Percentiles rank a stretch among this genome's conserved stretches.
Conservation (phyloP, 2,113 vertebrate species). For the Gymnorhina tibicen region DNA sequence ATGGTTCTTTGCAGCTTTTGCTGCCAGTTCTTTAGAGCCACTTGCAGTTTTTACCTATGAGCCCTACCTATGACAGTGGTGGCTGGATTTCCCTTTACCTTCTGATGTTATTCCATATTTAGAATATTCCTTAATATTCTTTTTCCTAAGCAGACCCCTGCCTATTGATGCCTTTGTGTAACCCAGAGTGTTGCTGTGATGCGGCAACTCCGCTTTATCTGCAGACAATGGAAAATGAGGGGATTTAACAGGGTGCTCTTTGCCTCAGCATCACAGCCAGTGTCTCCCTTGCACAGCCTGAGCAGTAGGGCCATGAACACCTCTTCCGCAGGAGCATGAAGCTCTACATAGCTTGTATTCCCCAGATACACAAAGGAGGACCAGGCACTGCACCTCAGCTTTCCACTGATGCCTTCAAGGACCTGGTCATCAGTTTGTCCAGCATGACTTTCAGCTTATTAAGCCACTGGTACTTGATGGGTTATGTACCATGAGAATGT, state of each 20-base stretch:
- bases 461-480: background rate
- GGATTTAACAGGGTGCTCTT: background rate
- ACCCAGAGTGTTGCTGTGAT: background rate
- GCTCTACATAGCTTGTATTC: accelerated
- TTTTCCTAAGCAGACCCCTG: background rate
- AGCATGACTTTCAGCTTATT: background rate
- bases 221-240: background rate
- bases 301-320: background rate
- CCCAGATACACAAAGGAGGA: too few relatives aligned
- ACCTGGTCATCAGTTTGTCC: background rate
- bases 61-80: background rate
- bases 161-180: background rate
- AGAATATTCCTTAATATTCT: background rate
- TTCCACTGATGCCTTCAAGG: background rate
- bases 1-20: background rate
- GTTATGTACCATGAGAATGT: background rate
- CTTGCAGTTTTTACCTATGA: background rate
- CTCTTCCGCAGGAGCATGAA: background rate
- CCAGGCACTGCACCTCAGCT: background rate
- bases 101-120: background rate
- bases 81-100: background rate
- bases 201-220: accelerated
- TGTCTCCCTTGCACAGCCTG: background rate
- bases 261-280: background rate
- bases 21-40: background rate